Evolutionary conservation across 2,797 vertebrate genomes (phyloP).

Genomic region (Oryzias dopingdopingensis): DNA sequence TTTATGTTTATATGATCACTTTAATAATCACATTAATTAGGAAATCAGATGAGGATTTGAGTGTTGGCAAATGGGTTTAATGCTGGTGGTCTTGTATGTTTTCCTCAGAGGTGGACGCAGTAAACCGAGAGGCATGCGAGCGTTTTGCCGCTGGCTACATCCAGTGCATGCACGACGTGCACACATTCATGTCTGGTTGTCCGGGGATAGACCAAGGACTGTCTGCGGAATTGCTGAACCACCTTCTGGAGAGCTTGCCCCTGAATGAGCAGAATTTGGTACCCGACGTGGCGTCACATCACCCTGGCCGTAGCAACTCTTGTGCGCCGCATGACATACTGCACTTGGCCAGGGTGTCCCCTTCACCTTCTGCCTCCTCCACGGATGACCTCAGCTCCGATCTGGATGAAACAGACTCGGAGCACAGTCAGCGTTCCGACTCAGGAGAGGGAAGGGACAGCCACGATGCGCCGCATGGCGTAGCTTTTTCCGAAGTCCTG

Average conservation of each 20-base stretch:
- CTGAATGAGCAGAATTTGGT: slow-evolving; percentile 80
- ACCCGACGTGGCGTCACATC: slow-evolving; percentile 71
- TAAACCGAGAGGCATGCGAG: slow-evolving; percentile 87
- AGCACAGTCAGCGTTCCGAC: slow-evolving; percentile 69
- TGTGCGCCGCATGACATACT: slow-evolving; percentile 56
- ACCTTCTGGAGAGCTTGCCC: slow-evolving; percentile 94
- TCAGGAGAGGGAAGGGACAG: slow-evolving; percentile 66
- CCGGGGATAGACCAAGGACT: slow-evolving; percentile 89
- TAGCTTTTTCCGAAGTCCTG: slow-evolving; percentile 71
- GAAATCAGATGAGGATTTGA: too few relatives aligned
- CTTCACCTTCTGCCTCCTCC: slow-evolving; percentile 58
- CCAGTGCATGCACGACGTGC: slow-evolving; percentile 97
- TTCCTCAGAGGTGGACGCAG: slow-evolving; percentile 78
- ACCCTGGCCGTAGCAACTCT: slow-evolving; percentile 34
- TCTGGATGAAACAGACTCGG: slow-evolving; percentile 73
- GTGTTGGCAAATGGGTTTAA: too few relatives aligned
- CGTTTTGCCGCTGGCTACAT: slow-evolving; percentile 96
- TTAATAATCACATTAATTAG: too few relatives aligned
- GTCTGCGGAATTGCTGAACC: slow-evolving; percentile 89
- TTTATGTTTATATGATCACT: too few relatives aligned
- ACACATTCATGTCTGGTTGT: slow-evolving; percentile 92
- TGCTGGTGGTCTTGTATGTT: not conserved
- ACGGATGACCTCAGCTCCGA: slow-evolving; percentile 75
- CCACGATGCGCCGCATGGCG: slow-evolving; percentile 50
- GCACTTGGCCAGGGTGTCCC: slow-evolving; percentile 51